phyloP scores from a whole-genome alignment of 2,888 invertebrate genomes.

The Cantharis flavilabris region DNA sequence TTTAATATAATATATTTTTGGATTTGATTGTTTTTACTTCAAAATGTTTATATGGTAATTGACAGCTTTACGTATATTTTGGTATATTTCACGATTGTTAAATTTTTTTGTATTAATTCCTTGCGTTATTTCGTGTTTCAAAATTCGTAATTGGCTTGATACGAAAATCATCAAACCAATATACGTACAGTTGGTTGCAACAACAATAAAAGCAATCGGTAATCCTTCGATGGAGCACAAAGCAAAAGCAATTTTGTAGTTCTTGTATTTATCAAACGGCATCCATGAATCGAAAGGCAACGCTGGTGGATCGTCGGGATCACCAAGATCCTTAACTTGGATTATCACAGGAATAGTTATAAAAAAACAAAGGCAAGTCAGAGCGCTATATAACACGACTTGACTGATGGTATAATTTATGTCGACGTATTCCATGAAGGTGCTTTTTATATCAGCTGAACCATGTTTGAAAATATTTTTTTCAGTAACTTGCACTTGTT shows the following conservation, averaged over 20 bases:
- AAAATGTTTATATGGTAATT: neutral
- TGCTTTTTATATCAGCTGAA: neutral
- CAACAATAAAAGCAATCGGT: slow-evolving; percentile 25
- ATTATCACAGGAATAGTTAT: neutral
- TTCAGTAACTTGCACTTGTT: neutral
- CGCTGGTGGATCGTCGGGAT: neutral
- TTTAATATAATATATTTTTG: neutral
- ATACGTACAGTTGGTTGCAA: slow-evolving; percentile 27
- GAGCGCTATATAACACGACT: neutral
- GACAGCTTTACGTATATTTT: neutral
- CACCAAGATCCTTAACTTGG: neutral
- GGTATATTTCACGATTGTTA: neutral
- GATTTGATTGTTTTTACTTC: neutral
- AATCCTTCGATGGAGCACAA: slow-evolving; percentile 25
- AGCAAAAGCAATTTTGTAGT: slow-evolving; percentile 24
- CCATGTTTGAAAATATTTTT: neutral
- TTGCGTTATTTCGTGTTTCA: slow-evolving; percentile 21
- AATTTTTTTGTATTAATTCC: slow-evolving; percentile 1
- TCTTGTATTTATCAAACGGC: slow-evolving; percentile 34
- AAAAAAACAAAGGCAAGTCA: neutral
- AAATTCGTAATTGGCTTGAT: slow-evolving; percentile 31
- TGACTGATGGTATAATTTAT: neutral
- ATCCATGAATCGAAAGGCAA: slow-evolving; percentile 31
- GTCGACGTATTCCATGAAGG: neutral
- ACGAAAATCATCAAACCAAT: slow-evolving; percentile 33